Base-by-base conservation (phyloP, 2,113 vertebrate species). In the Phaetusa simplex region DNA sequence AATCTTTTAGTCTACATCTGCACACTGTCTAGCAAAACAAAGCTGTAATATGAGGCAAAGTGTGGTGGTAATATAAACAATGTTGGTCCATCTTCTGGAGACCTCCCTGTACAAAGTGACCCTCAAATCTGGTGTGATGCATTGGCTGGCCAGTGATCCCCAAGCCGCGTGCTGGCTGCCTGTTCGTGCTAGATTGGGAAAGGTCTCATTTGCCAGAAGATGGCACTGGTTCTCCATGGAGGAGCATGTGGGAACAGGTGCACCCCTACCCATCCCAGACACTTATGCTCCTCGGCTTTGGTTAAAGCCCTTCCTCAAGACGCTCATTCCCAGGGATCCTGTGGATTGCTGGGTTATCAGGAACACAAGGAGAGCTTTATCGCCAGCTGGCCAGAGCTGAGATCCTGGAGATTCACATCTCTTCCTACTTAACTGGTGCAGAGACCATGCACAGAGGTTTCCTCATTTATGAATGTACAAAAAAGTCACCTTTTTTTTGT, bases 201-300 rank as follows among this genome's bases (percentile, higher is more conserved):
- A 64, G 43, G 14, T 43, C 73, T 18, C 2, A 0, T 24, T 50
- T 43, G 71, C 94, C 93, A 95, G 95, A 4, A 97, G 96, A 49
- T 96, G 97, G 95, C 93, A 94, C 43, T 93, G 85, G 43, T 21
- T 79, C 91, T 95, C 96, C 93, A 89, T 1, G 58, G 64, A 95
- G 34, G 40, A 0, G 11, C 20, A 0, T 0, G 5, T 5, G 55
- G 50, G 26, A 86, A 9, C 90, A 92, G 94, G 87, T 96, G 94
- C 82, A 70, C 81, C 85, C 40, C 14, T 3, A 2, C 0, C 22
- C 5, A 0, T n/a, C 32, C 27, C 65, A 13, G 43, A 12, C 21
- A 9, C 21, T 81, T 7, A 2, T 4, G 40, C 40, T 72, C 70
- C 49, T 76, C 59, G 32, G 16, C 10, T 32, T 3, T 17, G 9